Evolutionary conservation across 2,113 vertebrate genomes (phyloP).

Genomic region (Oreamnos americanus): DNA sequence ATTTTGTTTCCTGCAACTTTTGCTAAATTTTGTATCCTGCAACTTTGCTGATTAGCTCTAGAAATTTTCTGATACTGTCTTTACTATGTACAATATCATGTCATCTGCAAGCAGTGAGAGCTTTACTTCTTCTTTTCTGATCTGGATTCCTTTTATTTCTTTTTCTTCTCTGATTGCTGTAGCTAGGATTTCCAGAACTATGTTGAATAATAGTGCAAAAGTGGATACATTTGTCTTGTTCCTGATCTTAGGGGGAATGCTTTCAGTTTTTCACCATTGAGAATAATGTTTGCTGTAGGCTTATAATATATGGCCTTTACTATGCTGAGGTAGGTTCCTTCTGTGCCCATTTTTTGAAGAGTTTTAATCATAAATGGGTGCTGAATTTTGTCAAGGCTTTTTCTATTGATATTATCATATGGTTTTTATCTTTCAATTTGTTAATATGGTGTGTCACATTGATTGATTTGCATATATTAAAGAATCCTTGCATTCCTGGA

Average conservation of each 20-base stretch:
- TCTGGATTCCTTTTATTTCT: neutral
- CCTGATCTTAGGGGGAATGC: neutral
- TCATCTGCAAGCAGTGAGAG: neutral
- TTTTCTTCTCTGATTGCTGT: neutral
- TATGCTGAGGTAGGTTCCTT: neutral
- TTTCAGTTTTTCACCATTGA: neutral
- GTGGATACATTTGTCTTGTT: neutral
- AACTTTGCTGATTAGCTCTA: neutral
- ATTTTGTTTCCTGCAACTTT: neutral
- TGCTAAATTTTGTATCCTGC: neutral
- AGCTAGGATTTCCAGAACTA: neutral
- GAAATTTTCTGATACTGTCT: neutral
- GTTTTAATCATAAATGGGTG: neutral
- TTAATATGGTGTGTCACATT: neutral
- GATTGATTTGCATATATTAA: neutral
- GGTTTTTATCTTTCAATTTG: neutral
- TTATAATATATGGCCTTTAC: neutral
- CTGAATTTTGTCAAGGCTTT: neutral
- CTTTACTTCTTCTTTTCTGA: neutral
- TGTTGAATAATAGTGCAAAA: neutral
- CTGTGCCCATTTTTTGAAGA: neutral
- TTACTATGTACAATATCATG: neutral
- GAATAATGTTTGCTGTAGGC: neutral
- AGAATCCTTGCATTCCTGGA: neutral
- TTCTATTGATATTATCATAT: neutral